Conservation (phyloP, 2,888 invertebrate species). For the Saturnia pavonia region DNA sequence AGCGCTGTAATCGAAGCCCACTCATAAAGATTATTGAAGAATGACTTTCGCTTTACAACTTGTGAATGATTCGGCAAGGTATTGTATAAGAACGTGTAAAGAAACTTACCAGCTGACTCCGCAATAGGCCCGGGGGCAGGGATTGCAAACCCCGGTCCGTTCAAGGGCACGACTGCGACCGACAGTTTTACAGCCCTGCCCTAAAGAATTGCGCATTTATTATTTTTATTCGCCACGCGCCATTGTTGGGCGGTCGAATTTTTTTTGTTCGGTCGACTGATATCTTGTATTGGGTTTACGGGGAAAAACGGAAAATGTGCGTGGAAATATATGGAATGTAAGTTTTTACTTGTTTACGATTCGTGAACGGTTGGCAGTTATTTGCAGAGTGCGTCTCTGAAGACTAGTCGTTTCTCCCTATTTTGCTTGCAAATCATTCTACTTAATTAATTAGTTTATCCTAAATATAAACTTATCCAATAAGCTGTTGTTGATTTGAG, state of each 20-base stretch:
- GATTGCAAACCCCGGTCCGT: slow-evolving; percentile 29
- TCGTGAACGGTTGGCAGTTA: slow-evolving; percentile 10
- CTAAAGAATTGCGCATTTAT: slow-evolving; percentile 79
- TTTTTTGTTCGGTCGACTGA: slow-evolving; percentile 55
- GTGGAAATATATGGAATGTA: slow-evolving; percentile 19
- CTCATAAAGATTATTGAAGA: neutral
- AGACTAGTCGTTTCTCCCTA: neutral
- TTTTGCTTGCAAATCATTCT: neutral
- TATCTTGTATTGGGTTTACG: slow-evolving; percentile 48
- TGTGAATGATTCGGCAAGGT: slow-evolving; percentile 12
- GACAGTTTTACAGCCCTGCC: slow-evolving; percentile 75
- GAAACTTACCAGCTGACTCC: slow-evolving; percentile 8
- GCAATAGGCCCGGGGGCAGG: slow-evolving; percentile 12
- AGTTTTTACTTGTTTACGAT: slow-evolving; percentile 16
- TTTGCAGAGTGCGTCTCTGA: neutral
- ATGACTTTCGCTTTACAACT: slow-evolving; percentile 3
- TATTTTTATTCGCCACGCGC: slow-evolving; percentile 73
- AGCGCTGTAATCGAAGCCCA: neutral
- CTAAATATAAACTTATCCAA: neutral
- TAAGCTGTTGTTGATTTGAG: neutral
- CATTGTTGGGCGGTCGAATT: slow-evolving; percentile 53
- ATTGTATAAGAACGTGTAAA: slow-evolving; percentile 1
- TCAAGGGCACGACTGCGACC: slow-evolving; percentile 66
- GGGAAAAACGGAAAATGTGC: slow-evolving; percentile 17
- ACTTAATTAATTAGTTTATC: neutral